Evolutionary conservation across 2,113 vertebrate species (phyloP), one percentile per base, ranked within the genome.

Genomic region (Chaetorhynchus papuensis): DNA sequence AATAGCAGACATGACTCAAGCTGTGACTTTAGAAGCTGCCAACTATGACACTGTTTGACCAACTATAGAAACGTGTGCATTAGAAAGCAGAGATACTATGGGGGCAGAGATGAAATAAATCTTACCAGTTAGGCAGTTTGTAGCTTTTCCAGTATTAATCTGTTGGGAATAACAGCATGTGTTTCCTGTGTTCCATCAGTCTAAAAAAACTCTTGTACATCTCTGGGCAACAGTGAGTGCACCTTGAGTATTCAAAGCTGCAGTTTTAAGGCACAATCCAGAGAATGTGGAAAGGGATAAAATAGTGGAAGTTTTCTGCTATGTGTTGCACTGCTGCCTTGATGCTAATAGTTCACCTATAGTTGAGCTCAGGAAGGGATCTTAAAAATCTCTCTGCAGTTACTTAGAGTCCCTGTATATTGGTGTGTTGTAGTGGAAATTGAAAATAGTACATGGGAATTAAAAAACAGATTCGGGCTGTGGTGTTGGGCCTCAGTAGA

Each of bases 1-100:
- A 91, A 83, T 89, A 96, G 83, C 89, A 96, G 80, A 91, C 68
- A 37, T 92, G 53, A 94, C 60, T 96, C 75, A 92, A 92, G 42
- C 86, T 65, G 79, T 66, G 83, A 86, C 80, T 94, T 94, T 26
- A 47, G n/a, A 81, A 89, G 68, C 50, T 94, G 83, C 89, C 83
- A 84, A 41, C 50, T 61, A 74, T 86, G 71, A 74, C 59, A 65
- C n/a, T 83, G 84, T 87, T 80, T n/a, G 63, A 83, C 71, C 74
- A 72, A 33, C 60, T 94, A 27, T 87, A 91, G 83, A 95, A 83
- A 77, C 7, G 9, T 79, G 47, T 83, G 64, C n/a, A 49, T 80
- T 20, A 53, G 78, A 72, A 83, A 71, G 39, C 42, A 47, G 66
- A 72, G 66, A 35, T 66, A 20, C 49, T 47, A 11, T 0, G 8